These are phyloP conservation scores for Takifugu rubripes DNA, from an alignment of 2,797 vertebrate species.

Conservation along the genomic window DNA sequence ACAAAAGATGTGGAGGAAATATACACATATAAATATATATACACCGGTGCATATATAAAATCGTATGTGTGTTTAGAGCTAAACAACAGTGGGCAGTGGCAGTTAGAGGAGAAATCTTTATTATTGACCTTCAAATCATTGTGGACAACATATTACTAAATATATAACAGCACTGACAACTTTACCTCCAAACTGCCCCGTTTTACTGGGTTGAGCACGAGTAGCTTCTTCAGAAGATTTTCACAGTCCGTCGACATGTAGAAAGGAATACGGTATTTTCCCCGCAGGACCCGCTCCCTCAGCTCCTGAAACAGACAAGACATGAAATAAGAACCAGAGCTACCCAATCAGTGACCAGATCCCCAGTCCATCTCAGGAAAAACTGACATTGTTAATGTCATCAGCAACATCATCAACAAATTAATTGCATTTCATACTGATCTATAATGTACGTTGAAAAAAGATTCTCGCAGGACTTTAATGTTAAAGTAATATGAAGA, in stretches of 20 bases:
- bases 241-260: conserved; percentile 99
- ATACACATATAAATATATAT: too few species aligned
- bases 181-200: conserved; percentile 93
- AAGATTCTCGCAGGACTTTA: too few species aligned
- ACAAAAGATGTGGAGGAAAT: background rate
- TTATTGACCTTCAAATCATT: conserved; percentile 37
- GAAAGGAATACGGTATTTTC: conserved; percentile 97
- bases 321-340: too few species aligned
- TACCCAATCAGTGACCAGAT: too few species aligned
- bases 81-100: conserved; percentile 21
- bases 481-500: too few species aligned
- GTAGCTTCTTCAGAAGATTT: conserved; percentile 94
- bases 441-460: too few species aligned
- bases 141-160: conserved; percentile 20
- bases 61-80: conserved; percentile 1
- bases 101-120: conserved; percentile 48
- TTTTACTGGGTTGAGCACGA: conserved; percentile 93
- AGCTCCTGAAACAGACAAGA: conserved; percentile 78
- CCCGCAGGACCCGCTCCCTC: conserved; percentile 89
- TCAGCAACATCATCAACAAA: too few species aligned
- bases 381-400: too few species aligned
- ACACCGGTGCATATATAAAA: background rate
- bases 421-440: too few species aligned
- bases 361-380: too few species aligned
- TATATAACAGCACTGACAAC: conserved; percentile 12